Evolutionary conservation across 2,888 invertebrate genomes (phyloP).

Genomic region (Cyclophora albipunctata): DNA sequence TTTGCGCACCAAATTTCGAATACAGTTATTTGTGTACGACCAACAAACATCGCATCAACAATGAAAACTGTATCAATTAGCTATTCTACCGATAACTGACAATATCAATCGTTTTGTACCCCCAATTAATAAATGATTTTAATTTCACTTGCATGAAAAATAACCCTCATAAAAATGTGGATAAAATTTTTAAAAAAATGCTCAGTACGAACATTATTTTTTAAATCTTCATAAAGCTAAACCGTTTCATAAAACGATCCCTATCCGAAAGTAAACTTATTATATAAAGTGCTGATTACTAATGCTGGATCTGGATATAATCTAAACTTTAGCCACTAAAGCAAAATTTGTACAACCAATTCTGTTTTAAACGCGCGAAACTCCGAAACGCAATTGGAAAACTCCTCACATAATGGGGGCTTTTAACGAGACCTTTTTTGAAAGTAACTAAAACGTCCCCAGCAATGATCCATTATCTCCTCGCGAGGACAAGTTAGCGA

Average conservation of each 20-base stretch:
- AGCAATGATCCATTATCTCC: constrained; percentile 73
- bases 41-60: constrained; percentile 29
- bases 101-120: no score
- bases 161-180: no score
- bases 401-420: constrained; percentile 67
- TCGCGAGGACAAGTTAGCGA: constrained; percentile 73
- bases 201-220: no score
- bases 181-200: no score
- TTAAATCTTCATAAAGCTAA: not conserved
- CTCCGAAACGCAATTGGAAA: constrained; percentile 56
- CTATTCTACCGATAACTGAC: not conserved
- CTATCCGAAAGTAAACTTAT: constrained; percentile 13
- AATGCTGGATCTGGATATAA: constrained; percentile 33
- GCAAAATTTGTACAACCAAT: constrained; percentile 44
- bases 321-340: constrained; percentile 45
- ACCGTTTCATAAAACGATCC: constrained; percentile 4
- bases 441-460: constrained; percentile 66
- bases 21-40: constrained; percentile 32
- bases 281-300: constrained; percentile 17
- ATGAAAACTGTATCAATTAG: not conserved
- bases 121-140: no score
- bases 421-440: constrained; percentile 67
- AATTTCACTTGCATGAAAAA: no score
- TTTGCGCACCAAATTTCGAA: constrained; percentile 35
- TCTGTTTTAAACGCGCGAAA: constrained; percentile 48